These are phyloP conservation scores for Orthosia incerta DNA, from an alignment of 2,888 invertebrate genomes.

Conservation along the genomic window DNA sequence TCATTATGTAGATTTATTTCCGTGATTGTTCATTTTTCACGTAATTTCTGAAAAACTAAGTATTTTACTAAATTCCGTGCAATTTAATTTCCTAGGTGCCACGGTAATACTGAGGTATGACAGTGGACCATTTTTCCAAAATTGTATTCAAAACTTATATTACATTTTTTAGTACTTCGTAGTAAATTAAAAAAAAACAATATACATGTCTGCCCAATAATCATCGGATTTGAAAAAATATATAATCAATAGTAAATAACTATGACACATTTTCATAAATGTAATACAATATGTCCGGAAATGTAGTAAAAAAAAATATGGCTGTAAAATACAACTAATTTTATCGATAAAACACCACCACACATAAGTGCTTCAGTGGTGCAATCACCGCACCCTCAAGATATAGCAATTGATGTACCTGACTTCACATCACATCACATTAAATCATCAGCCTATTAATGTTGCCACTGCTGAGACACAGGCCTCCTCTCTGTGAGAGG, in stretches of 20 bases:
- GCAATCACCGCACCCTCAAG: too few relatives aligned
- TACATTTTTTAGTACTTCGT: conserved; percentile 9
- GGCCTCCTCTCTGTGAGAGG: too few relatives aligned
- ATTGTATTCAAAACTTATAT: background rate
- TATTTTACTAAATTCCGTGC: background rate
- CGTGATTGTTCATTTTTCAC: background rate
- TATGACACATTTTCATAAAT: conserved; percentile 32
- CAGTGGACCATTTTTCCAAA: background rate
- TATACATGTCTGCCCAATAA: conserved; percentile 1
- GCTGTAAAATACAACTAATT: too few relatives aligned
- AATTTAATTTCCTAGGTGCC: background rate
- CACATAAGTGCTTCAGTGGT: too few relatives aligned
- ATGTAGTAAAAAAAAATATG: too few relatives aligned
- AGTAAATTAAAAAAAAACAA: conserved; percentile 26
- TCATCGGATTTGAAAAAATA: background rate
- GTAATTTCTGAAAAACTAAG: background rate
- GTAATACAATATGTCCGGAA: background rate
- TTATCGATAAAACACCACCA: too few relatives aligned
- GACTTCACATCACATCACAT: too few relatives aligned
- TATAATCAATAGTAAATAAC: conserved; percentile 1
- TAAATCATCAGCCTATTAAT: too few relatives aligned
- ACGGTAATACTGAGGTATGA: background rate
- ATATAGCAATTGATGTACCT: too few relatives aligned
- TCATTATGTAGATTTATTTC: too few relatives aligned
- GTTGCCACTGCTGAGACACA: too few relatives aligned